phyloP scores from a whole-genome alignment of 2,113 vertebrate species.

The Psammodynastes pulverulentus region DNA sequence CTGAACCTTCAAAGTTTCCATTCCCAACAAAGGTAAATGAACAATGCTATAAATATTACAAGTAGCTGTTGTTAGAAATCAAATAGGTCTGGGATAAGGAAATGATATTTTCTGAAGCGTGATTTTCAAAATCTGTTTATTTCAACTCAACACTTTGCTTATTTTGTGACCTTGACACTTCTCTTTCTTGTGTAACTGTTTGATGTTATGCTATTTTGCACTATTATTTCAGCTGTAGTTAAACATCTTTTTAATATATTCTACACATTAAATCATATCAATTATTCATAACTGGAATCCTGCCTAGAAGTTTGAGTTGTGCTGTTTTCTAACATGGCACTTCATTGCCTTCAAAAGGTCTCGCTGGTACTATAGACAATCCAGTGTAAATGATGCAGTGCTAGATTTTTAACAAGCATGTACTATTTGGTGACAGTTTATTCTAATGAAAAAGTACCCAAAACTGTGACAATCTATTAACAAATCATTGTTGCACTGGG shows the following conservation, averaged over 20 bases:
- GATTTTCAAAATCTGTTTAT: neutral
- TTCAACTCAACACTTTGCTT: neutral
- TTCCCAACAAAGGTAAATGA: slow-evolving; percentile 95
- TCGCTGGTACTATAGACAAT: neutral
- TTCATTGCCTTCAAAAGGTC: neutral
- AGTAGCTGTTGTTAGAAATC: neutral
- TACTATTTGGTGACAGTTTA: neutral
- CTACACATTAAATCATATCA: neutral
- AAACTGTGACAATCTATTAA: neutral
- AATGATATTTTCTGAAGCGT: neutral
- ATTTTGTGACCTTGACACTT: neutral
- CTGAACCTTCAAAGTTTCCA: slow-evolving; percentile 98
- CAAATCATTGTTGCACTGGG: neutral
- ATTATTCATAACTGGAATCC: neutral
- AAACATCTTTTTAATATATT: neutral
- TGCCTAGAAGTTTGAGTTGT: neutral
- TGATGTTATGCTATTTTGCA: neutral
- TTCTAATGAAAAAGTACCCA: neutral
- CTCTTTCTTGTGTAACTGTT: neutral
- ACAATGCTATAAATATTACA: neutral
- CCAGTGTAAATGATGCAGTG: neutral
- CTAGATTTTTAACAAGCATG: neutral
- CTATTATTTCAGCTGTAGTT: neutral
- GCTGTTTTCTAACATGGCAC: neutral
- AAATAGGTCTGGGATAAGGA: neutral